Conservation (phyloP, 2,113 vertebrate genomes). For the Phalacrocorax pelagicus region DNA sequence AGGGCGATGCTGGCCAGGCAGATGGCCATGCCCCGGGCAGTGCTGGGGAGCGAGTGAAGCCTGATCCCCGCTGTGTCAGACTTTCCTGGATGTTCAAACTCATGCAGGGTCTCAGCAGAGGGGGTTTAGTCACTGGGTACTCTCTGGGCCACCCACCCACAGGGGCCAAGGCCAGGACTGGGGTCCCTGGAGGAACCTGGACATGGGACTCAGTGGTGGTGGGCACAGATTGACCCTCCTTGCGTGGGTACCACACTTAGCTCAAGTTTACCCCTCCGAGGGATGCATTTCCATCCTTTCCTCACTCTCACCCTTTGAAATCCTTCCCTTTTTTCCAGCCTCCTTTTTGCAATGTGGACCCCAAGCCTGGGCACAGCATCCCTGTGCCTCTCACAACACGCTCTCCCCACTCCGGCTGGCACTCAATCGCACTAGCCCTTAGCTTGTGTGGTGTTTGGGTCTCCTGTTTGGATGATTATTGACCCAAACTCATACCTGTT, state of each 20-base stretch:
- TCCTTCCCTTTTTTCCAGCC: neutral
- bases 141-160: neutral
- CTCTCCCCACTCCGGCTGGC: neutral
- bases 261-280: neutral
- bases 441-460: neutral
- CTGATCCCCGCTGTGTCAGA: neutral
- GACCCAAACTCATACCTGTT: neutral
- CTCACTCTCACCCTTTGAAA: neutral
- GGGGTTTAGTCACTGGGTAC: neutral
- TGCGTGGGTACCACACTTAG: neutral
- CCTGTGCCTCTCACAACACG: rapidly evolving
- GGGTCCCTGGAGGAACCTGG: neutral
- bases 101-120: neutral
- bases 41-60: neutral
- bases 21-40: neutral
- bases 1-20: neutral
- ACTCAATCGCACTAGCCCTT: neutral
- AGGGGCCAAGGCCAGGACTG: neutral
- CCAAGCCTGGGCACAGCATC: neutral
- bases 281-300: neutral
- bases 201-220: rapidly evolving
- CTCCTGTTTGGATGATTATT: neutral
- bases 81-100: neutral
- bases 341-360: neutral
- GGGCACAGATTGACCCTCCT: neutral